Base-by-base conservation (phyloP, 2,113 vertebrate species). In the Antechinus flavipes region DNA sequence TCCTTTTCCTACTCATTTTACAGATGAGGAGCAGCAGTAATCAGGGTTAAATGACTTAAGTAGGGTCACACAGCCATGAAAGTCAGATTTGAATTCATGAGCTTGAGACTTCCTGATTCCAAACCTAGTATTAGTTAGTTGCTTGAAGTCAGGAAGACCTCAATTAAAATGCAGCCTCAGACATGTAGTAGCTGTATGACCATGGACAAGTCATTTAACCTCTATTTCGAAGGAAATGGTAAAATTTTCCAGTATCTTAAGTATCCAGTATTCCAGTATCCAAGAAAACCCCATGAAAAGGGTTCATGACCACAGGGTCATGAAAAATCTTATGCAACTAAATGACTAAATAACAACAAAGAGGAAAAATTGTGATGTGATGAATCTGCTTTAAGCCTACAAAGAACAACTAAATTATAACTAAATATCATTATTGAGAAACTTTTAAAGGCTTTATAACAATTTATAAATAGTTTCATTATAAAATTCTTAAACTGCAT, bases 401-500 rank as follows among this genome's bases (percentile, higher is more conserved):
- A 52, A 42, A 8, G 16, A 84, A 42, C n/a, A 84, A 42, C 50
- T 93, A 27, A 26, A 58, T 46, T 92, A 76, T 95, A 19, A 94
- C 9, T 14, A 84, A 93, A 94, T 76, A 76, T 84, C 58, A 54
- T 96, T 91, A 94, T 49, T 46, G 0, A 16, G 27, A 56, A 30
- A 56, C 58, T 92, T 95, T 14, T 47, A 95, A 61, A 68, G 84
- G 47, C 49, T 92, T 92, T 93, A 55, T 30, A 12, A 46, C n/a
- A 93, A 84, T 54, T 95, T 47, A 9, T 49, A 22, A 93, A 26
- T 27, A 52, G 58, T 96, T 95, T 98, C 68, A 35, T 46, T 53
- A 30, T 91, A 96, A 97, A 96, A 47, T 91, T 95, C 96, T 93
- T 95, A 52, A 95, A 91, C 90, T 23, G 2, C 24, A 46, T 35